Evolutionary conservation across 1,140 invertebrate genomes (phyloP), one percentile per base, ranked within the genome.

Genomic region (Eurosta solidaginis): DNA sequence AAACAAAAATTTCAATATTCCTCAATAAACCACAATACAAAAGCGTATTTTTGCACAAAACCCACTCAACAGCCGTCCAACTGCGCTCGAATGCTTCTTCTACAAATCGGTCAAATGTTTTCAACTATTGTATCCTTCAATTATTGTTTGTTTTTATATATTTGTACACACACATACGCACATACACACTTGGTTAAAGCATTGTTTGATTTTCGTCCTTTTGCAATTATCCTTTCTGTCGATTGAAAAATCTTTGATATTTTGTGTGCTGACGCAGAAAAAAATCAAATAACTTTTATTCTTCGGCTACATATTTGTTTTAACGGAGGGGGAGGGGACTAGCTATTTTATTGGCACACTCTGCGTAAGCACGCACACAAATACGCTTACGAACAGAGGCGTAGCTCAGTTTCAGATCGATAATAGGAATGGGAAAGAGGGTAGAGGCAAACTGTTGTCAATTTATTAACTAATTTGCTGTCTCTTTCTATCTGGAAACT

Each of bases 21-120:
- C 22, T 40, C 59, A 68, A 68, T 68, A 68, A 68, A 68, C 59
- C 59, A 20, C 59, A 42, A 20, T 17, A 68, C 59, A 68, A 68
- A 68, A 68, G 33, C n/a, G 6, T 36, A 40, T 68, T 68, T n/a
- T 68, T 33, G 59, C 59, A 68, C 59, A 68, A 36, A n/a, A 29
- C 59, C 29, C 20, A 5, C 4, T 2, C 22, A 6, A 33, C 33
- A 40, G 59, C 33, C n/a, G n/a, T n/a, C n/a, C n/a, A n/a, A 27
- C 52, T 59, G 3, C 52, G 33, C 54, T 17, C 22, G 0, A 12
- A 47, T 47, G 3, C 29, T 20, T 63, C 17, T 33, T 68, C 17
- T 40, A 2, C 59, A 68, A 68, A 40, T 68, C 59, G 36, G 10
- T 36, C 9, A n/a, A 40, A 40, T 68, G 22, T 22, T 14, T 1